phyloP scores from a whole-genome alignment of 1,140 invertebrate species.

The Sycobia sp. region DNA sequence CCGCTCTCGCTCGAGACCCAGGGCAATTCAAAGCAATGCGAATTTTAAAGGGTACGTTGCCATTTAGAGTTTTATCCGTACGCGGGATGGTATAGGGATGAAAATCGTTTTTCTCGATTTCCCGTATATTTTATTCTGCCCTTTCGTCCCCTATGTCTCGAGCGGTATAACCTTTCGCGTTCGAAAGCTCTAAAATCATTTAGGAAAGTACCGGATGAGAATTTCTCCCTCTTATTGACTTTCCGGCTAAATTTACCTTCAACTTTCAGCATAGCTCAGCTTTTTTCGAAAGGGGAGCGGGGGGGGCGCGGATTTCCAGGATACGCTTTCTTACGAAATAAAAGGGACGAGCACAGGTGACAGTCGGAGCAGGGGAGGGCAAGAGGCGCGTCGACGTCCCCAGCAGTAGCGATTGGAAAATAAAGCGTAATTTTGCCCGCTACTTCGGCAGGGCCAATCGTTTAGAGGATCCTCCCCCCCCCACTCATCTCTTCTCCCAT shows the following conservation, averaged over 20 bases:
- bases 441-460: too few relatives aligned
- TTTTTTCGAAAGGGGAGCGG: too few relatives aligned
- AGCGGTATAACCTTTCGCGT: too few relatives aligned
- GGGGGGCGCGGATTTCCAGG: too few relatives aligned
- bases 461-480: not conserved
- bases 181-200: not conserved
- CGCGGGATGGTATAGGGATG: slow-evolving; percentile 19
- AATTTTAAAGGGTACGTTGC: slow-evolving; percentile 41
- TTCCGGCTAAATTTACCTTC: not conserved
- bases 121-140: not conserved
- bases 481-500: too few relatives aligned
- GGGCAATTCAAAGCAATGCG: slow-evolving; percentile 43
- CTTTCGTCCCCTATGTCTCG: not conserved
- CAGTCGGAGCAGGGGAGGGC: too few relatives aligned
- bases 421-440: not conserved
- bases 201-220: not conserved
- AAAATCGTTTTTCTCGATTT: too few relatives aligned
- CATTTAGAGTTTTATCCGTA: slow-evolving; percentile 39
- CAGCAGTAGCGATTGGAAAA: not conserved
- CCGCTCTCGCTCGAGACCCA: slow-evolving; percentile 18
- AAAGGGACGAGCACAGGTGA: too few relatives aligned
- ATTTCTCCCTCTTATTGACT: not conserved
- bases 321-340: too few relatives aligned
- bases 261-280: too few relatives aligned
- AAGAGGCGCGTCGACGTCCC: not conserved